phyloP scores from a whole-genome alignment of 2,113 vertebrate species.

The Scopus umbretta region DNA sequence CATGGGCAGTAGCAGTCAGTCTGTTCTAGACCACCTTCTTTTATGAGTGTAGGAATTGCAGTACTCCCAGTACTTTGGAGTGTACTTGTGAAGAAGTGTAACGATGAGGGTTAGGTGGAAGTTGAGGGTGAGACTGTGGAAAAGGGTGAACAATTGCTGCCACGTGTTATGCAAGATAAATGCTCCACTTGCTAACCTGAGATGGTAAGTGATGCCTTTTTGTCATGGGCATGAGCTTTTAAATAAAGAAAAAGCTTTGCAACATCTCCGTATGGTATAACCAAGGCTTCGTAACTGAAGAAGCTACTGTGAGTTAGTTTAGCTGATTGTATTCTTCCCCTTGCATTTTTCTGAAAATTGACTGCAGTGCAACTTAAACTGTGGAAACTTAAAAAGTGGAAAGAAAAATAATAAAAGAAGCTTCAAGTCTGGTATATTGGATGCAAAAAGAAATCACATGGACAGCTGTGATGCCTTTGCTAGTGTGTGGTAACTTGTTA shows the following conservation, averaged over 20 bases:
- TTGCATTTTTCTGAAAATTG: not conserved
- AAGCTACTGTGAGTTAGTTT: not conserved
- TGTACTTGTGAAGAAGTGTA: accelerated
- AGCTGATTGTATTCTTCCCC: not conserved
- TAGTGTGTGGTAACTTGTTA: not conserved
- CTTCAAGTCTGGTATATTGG: not conserved
- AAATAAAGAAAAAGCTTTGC: not conserved
- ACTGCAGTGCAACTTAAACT: not conserved
- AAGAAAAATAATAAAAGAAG: not conserved
- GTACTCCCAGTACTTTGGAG: accelerated
- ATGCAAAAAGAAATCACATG: not conserved
- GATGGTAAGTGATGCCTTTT: not conserved
- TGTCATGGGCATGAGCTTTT: not conserved
- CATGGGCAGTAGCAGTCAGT: accelerated
- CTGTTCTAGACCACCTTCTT: no score
- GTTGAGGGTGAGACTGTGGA: not conserved
- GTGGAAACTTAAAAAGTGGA: no score
- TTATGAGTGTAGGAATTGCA: accelerated
- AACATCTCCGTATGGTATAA: not conserved
- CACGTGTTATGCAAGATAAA: not conserved
- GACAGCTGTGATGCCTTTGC: not conserved
- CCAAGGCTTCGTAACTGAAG: not conserved
- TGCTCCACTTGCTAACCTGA: not conserved
- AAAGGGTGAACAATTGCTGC: not conserved
- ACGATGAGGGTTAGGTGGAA: not conserved